Evolutionary conservation across 2,113 vertebrate genomes (phyloP).

Genomic region (Phocoena phocoena): DNA sequence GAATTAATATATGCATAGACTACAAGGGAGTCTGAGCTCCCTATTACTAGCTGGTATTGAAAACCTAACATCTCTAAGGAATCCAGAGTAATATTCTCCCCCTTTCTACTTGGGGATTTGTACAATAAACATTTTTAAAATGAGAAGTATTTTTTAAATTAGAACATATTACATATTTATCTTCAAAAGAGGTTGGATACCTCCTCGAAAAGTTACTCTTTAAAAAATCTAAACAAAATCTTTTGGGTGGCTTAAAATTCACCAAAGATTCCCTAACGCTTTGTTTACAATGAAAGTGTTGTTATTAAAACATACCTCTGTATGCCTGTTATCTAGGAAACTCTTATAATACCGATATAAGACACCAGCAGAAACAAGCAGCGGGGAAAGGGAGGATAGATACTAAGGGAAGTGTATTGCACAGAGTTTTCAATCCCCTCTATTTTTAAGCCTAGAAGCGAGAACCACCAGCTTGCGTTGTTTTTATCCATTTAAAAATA

Average conservation of each 20-base stretch:
- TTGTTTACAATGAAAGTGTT: not conserved
- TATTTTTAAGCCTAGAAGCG: slow-evolving; percentile 25
- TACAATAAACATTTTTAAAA: not conserved
- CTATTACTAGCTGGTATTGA: not conserved
- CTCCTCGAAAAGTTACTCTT: not conserved
- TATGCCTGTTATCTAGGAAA: slow-evolving; percentile 1
- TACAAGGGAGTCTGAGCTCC: not conserved
- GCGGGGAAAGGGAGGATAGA: not conserved
- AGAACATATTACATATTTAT: not conserved
- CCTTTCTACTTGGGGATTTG: not conserved
- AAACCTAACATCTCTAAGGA: slow-evolving; percentile 6
- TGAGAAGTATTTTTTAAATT: not conserved
- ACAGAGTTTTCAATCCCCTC: not conserved
- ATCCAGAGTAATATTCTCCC: not conserved
- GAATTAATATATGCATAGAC: not conserved
- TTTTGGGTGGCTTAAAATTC: not conserved
- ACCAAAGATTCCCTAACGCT: not conserved
- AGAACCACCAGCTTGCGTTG: not conserved
- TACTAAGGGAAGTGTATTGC: not conserved
- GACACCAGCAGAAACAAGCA: not conserved
- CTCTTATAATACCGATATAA: rapidly evolving
- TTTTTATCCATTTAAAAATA: slow-evolving; percentile 33
- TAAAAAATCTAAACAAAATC: not conserved
- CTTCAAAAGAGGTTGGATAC: not conserved
- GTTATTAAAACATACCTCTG: not conserved